phyloP scores from a whole-genome alignment of 2,797 vertebrate species.

The Falco peregrinus region DNA sequence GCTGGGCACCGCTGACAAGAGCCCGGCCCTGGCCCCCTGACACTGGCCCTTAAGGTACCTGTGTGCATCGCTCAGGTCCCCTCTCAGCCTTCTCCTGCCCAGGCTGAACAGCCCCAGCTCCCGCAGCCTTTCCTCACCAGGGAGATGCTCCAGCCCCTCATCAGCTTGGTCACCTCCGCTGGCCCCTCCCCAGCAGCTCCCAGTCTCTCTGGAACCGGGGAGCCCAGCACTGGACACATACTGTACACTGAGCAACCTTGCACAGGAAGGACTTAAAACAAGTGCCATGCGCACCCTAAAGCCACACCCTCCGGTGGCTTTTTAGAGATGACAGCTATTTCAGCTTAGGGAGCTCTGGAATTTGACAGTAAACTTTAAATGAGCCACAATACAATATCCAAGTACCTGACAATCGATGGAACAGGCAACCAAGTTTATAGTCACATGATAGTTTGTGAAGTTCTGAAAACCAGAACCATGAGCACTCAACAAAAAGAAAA shows the following conservation, averaged over 20 bases:
- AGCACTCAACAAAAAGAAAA: not conserved
- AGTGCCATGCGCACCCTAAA: not conserved
- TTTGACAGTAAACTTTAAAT: not conserved
- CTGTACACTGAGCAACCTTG: not conserved
- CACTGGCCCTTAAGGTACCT: no score
- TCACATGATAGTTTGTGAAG: rapidly evolving
- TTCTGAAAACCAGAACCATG: not conserved
- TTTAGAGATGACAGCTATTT: not conserved
- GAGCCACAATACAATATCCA: not conserved
- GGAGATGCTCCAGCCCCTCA: no score
- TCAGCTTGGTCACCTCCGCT: no score
- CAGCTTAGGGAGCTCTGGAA: not conserved
- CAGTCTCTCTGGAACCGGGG: no score
- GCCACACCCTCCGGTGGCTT: not conserved
- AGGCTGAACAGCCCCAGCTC: no score
- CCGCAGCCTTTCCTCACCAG: no score
- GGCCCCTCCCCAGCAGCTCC: no score
- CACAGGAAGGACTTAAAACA: not conserved
- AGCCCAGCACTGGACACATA: no score
- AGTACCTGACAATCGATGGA: rapidly evolving
- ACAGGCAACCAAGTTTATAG: not conserved
- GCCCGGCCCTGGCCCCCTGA: no score
- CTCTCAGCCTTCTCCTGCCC: no score
- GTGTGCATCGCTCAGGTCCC: no score
- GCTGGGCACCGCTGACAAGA: no score